Evolutionary conservation across 2,797 vertebrate genomes (phyloP).

Genomic region (Catharus ustulatus): DNA sequence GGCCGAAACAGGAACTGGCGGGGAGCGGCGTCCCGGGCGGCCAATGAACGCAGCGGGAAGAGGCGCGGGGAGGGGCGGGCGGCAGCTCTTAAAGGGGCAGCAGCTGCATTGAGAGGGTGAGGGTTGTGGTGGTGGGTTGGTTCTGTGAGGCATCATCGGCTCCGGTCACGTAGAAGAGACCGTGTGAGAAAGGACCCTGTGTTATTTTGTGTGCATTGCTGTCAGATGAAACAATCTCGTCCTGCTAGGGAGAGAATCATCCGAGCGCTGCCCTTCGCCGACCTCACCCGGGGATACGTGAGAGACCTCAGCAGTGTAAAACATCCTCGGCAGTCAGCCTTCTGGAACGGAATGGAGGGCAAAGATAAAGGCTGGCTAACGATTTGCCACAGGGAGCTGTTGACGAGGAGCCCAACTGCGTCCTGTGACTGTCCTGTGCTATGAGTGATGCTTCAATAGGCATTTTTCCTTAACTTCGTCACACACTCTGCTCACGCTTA

Average conservation of each 20-base stretch:
- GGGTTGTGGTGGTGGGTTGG: fast-evolving
- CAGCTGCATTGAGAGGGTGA: fast-evolving
- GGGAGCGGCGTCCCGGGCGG: not conserved
- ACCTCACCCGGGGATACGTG: fast-evolving
- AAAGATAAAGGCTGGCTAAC: not conserved
- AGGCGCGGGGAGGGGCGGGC: not conserved
- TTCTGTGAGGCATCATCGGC: fast-evolving
- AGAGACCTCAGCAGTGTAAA: fast-evolving
- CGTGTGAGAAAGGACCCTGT: fast-evolving
- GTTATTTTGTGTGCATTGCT: not conserved
- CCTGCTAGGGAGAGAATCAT: not conserved
- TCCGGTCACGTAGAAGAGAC: fast-evolving
- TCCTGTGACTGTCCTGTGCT: not conserved
- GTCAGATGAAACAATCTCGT: not conserved
- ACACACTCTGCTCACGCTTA: fast-evolving
- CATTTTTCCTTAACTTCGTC: not conserved
- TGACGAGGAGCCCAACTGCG: fast-evolving
- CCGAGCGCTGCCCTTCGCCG: fast-evolving
- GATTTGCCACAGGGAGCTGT: no score
- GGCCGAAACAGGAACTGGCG: constrained; percentile 72
- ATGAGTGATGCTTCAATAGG: fast-evolving
- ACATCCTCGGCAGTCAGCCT: fast-evolving
- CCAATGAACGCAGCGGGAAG: not conserved
- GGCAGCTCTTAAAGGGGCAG: not conserved
- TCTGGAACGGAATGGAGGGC: not conserved